These are phyloP conservation scores for Dichetophora obliterata DNA, from an alignment of 2,888 invertebrate species.

Conservation along the genomic window DNA sequence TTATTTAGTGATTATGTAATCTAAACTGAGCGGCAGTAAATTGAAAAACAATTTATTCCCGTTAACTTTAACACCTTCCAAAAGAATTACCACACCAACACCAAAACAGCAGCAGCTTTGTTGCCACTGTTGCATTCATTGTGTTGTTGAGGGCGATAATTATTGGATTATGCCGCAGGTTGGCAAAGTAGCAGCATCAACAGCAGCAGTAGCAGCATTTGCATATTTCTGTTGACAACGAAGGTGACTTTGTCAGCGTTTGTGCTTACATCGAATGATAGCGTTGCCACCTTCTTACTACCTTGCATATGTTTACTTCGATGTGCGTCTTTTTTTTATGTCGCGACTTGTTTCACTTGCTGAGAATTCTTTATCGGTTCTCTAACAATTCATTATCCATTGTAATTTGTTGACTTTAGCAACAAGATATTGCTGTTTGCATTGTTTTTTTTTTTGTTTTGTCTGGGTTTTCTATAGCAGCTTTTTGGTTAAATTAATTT, in stretches of 20 bases:
- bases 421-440: slow-evolving; percentile 7
- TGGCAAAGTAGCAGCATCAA: slow-evolving; percentile 19
- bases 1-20: slow-evolving; percentile 29
- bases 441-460: slow-evolving; percentile 12
- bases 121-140: background rate
- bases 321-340: no score
- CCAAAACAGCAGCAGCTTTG: background rate
- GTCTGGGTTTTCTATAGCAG: background rate
- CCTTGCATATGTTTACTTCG: no score
- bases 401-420: slow-evolving; percentile 36
- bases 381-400: slow-evolving; percentile 36
- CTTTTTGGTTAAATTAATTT: slow-evolving; percentile 40
- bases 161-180: slow-evolving; percentile 24
- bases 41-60: slow-evolving; percentile 41
- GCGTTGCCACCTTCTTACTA: no score
- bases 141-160: slow-evolving; percentile 25
- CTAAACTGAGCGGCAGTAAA: slow-evolving; percentile 40
- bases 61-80: slow-evolving; percentile 42
- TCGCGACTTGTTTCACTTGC: background rate
- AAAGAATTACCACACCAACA: background rate
- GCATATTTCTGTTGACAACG: slow-evolving; percentile 17
- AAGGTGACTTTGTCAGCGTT: slow-evolving; percentile 8
- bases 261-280: no score
- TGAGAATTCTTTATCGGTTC: slow-evolving; percentile 22
- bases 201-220: slow-evolving; percentile 25